These are phyloP conservation scores for Festucalex cinctus DNA, from an alignment of 2,113 vertebrate genomes.

Conservation along the genomic window DNA sequence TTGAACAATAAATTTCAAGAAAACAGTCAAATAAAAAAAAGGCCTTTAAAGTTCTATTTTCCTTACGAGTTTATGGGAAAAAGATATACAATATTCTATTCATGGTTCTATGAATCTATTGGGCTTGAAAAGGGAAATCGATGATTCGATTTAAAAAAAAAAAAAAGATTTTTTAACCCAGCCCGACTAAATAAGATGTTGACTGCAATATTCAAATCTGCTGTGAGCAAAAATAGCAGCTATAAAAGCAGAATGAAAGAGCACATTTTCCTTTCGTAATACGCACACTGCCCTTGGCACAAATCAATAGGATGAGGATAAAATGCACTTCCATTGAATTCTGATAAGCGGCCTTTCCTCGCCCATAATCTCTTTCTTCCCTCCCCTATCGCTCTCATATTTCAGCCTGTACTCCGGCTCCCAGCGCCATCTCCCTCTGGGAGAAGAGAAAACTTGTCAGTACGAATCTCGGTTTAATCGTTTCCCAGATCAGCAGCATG, in stretches of 20 bases:
- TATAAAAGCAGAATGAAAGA: constrained; percentile 18
- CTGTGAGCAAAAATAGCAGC: constrained; percentile 13
- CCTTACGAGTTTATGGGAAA: too few relatives aligned
- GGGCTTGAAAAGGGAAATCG: too few relatives aligned
- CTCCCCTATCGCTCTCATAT: constrained; percentile 20
- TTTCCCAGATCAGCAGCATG: constrained; percentile 54
- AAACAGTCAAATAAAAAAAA: too few relatives aligned
- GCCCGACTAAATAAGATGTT: constrained; percentile 19
- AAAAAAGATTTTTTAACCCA: too few relatives aligned
- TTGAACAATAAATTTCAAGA: too few relatives aligned
- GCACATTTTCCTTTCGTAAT: constrained; percentile 35
- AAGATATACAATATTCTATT: too few relatives aligned
- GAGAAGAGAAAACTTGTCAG: constrained; percentile 45
- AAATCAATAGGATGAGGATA: constrained; percentile 62
- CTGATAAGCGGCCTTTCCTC: constrained; percentile 65
- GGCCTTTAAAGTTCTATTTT: too few relatives aligned
- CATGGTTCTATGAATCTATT: too few relatives aligned
- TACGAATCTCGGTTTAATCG: constrained; percentile 60
- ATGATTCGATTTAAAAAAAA: too few relatives aligned
- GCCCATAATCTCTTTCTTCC: constrained; percentile 48
- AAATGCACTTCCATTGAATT: constrained; percentile 71
- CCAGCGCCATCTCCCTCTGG: constrained; percentile 38
- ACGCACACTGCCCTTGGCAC: constrained; percentile 42
- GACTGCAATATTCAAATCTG: constrained; percentile 28
- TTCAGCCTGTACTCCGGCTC: constrained; percentile 22